A percentile compares a stretch with the other conserved stretches of the same genome.
phyloP scores from a whole-genome alignment of 2,797 vertebrate species.

The Huso huso region DNA sequence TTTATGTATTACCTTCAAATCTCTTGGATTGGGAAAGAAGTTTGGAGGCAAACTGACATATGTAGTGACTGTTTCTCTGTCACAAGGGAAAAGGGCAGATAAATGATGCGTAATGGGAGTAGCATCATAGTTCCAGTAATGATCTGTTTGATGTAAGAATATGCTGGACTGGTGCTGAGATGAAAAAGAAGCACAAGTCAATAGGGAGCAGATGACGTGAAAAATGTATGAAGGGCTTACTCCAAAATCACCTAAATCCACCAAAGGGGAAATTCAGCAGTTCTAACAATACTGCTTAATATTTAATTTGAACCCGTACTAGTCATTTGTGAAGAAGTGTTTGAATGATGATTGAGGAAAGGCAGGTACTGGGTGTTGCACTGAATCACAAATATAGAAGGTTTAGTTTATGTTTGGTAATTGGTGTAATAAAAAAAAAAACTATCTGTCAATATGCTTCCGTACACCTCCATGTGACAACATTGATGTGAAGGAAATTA shows the following conservation, averaged over 20 bases:
- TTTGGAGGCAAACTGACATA: background rate
- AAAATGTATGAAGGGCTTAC: constrained; percentile 11
- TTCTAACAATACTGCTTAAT: constrained; percentile 6
- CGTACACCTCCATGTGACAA: too few species aligned
- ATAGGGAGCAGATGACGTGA: constrained; percentile 6
- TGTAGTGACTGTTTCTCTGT: background rate
- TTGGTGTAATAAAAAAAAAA: too few species aligned
- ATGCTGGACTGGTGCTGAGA: constrained; percentile 9
- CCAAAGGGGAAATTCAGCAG: background rate
- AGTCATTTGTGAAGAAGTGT: background rate
- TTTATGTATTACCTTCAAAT: too few species aligned
- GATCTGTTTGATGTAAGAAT: constrained; percentile 11
- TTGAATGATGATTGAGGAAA: too few species aligned
- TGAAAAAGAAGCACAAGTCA: constrained; percentile 7
- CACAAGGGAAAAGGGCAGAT: constrained; percentile 11
- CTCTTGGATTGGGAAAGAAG: background rate
- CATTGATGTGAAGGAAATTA: too few species aligned
- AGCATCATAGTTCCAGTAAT: constrained; percentile 5
- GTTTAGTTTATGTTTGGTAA: too few species aligned
- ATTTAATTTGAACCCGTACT: background rate
- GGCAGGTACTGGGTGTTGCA: too few species aligned
- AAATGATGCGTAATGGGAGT: constrained; percentile 5
- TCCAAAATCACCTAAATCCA: constrained; percentile 1
- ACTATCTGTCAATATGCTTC: too few species aligned
- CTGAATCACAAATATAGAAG: too few species aligned